phyloP scores from a whole-genome alignment of 2,797 vertebrate species.

The Anguilla marmorata region DNA sequence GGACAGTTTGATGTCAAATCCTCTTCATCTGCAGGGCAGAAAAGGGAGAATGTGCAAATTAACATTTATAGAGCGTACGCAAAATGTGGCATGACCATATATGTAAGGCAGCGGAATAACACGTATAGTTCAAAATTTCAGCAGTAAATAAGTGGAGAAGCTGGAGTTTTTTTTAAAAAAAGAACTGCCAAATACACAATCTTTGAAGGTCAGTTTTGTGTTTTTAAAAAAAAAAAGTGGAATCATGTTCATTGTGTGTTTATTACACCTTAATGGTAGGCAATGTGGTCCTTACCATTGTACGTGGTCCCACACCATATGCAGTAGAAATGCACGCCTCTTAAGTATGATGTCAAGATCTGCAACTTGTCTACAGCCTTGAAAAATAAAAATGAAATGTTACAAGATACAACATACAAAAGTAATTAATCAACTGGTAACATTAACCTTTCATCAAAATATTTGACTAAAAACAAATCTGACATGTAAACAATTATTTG shows the following conservation, averaged over 20 bases:
- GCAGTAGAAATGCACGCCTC: conserved; percentile 88
- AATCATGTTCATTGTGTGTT: background rate
- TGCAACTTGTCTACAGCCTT: conserved; percentile 87
- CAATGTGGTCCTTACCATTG: conserved; percentile 75
- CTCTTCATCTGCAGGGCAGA: conserved; percentile 75
- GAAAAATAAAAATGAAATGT: conserved; percentile 35
- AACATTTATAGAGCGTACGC: background rate
- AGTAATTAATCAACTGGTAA: background rate
- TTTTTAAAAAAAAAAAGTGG: background rate
- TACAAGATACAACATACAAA: background rate
- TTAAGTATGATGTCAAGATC: conserved; percentile 87
- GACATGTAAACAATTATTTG: background rate
- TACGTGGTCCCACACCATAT: conserved; percentile 96
- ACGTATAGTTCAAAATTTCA: background rate
- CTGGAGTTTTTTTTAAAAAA: background rate
- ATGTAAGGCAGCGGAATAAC: background rate
- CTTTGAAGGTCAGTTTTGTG: background rate
- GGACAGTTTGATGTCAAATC: conserved; percentile 88
- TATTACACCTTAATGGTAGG: background rate
- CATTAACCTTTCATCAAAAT: background rate
- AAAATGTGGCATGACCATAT: background rate
- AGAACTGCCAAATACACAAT: background rate
- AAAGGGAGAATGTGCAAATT: conserved; percentile 28
- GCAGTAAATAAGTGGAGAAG: background rate
- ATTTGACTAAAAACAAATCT: background rate